phyloP scores from a whole-genome alignment of 2,113 vertebrate genomes.

The Paracanthobrama guichenoti region DNA sequence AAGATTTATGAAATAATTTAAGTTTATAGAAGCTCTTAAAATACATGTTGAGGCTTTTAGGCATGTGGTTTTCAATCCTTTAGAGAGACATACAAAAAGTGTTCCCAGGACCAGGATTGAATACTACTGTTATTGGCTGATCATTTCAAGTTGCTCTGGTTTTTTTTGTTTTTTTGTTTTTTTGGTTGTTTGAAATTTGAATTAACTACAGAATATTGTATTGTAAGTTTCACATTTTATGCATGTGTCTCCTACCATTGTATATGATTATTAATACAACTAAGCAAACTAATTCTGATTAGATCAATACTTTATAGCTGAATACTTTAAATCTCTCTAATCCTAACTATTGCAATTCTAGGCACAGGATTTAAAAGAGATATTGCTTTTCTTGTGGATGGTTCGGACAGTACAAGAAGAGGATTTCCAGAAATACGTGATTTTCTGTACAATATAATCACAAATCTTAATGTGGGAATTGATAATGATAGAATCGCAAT shows the following conservation, averaged over 20 bases:
- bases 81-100: too few relatives aligned
- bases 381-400: conserved; percentile 72
- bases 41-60: not conserved
- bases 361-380: conserved; percentile 59
- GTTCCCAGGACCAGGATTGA: too few relatives aligned
- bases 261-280: not conserved
- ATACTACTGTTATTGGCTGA: not conserved
- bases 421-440: conserved; percentile 61
- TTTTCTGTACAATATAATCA: conserved; percentile 61
- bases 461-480: conserved; percentile 57
- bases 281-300: not conserved
- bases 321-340: not conserved
- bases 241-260: not conserved
- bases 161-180: not conserved
- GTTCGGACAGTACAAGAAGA: conserved; percentile 65
- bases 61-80: too few relatives aligned
- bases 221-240: not conserved
- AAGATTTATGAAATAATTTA: not conserved
- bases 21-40: not conserved
- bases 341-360: conserved; percentile 43
- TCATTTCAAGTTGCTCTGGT: not conserved
- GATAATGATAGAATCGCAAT: conserved; percentile 61
- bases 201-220: not conserved
- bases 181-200: not conserved
- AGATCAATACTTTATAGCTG: not conserved